Evolutionary conservation across 2,113 vertebrate species (phyloP).

Genomic region (Alethe castanea): DNA sequence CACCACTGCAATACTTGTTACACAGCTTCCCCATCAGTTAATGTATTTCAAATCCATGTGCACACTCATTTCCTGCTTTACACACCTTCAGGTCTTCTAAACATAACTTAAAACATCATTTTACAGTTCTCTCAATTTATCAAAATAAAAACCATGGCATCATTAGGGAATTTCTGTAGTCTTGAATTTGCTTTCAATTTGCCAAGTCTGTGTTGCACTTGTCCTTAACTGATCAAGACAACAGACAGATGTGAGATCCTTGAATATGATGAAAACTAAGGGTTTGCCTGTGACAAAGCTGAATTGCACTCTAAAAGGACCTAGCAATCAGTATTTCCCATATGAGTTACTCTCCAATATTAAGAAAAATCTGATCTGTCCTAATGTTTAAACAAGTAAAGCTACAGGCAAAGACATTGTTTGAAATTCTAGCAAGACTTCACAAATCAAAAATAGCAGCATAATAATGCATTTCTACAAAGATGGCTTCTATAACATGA

Average conservation of each 20-base stretch:
- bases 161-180: background rate
- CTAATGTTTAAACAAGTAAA: background rate
- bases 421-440: background rate
- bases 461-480: background rate
- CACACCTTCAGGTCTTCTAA: background rate
- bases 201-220: background rate
- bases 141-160: background rate
- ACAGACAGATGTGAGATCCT: background rate
- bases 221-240: background rate
- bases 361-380: background rate
- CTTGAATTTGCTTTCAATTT: slow-evolving; percentile 2
- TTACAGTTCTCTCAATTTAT: slow-evolving; percentile 12
- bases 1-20: background rate
- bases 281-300: background rate
- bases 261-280: background rate
- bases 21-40: background rate
- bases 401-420: background rate
- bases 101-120: background rate
- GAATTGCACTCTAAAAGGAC: background rate
- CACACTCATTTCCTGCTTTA: background rate
- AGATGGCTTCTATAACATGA: background rate
- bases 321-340: background rate
- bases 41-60: background rate
- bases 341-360: background rate
- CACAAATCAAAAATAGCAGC: background rate